These are phyloP conservation scores for Nicator chloris DNA, from an alignment of 2,113 vertebrate genomes.

Conservation along the genomic window DNA sequence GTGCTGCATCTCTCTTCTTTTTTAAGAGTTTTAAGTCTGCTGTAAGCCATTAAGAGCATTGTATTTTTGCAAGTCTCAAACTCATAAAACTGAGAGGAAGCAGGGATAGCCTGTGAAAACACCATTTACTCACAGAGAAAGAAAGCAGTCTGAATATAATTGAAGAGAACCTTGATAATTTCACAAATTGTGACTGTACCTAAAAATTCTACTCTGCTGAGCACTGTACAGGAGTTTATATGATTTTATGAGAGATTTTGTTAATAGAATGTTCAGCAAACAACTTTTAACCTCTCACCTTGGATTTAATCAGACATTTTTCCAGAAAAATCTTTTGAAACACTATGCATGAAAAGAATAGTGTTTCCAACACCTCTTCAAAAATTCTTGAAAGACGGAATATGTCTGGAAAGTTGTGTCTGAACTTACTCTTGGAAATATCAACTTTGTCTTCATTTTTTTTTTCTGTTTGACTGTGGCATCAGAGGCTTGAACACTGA, in stretches of 20 bases:
- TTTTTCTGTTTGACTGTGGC: neutral
- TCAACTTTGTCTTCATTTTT: neutral
- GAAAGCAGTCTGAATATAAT: neutral
- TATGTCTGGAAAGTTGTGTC: neutral
- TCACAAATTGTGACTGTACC: neutral
- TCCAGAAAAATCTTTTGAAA: neutral
- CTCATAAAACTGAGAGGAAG: neutral
- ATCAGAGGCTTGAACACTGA: neutral
- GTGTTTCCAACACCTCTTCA: neutral
- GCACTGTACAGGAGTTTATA: neutral
- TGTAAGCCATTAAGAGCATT: neutral
- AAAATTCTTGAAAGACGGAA: neutral
- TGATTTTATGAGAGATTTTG: neutral
- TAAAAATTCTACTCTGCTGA: neutral
- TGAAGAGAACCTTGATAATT: neutral
- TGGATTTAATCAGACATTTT: neutral
- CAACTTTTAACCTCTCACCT: neutral
- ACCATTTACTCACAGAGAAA: neutral
- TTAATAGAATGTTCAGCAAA: neutral
- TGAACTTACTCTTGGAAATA: neutral
- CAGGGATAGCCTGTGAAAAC: neutral
- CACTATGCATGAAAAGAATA: neutral
- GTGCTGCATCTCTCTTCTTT: neutral
- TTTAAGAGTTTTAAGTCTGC: neutral
- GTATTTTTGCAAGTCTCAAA: neutral